These are phyloP conservation scores for Lacerta agilis DNA, from an alignment of 2,797 vertebrate genomes.

Conservation along the genomic window DNA sequence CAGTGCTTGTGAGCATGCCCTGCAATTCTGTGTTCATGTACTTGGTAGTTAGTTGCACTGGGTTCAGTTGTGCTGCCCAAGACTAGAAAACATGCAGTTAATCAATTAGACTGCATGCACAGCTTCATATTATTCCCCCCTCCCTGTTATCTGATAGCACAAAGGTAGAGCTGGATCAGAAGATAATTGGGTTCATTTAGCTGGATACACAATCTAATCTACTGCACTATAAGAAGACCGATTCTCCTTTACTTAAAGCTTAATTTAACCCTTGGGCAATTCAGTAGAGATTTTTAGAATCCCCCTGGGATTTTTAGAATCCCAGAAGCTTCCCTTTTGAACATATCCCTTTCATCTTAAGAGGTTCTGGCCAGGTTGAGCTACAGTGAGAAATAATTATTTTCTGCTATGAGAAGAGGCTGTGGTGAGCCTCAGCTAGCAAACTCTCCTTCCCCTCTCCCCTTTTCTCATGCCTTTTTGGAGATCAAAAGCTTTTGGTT, in stretches of 20 bases:
- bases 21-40: neutral
- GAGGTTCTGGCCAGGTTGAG: neutral
- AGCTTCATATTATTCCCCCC: neutral
- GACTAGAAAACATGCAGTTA: neutral
- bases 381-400: neutral
- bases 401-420: neutral
- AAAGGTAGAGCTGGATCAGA: neutral
- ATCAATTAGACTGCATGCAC: neutral
- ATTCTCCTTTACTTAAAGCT: neutral
- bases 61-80: neutral
- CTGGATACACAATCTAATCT: neutral
- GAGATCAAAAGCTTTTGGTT: neutral
- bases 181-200: neutral
- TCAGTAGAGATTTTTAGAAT: neutral
- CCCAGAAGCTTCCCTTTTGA: neutral
- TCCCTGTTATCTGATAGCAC: neutral
- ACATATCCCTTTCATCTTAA: neutral
- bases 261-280: neutral
- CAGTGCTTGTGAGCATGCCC: too few relatives aligned
- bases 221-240: neutral
- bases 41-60: neutral
- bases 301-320: neutral
- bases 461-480: neutral
- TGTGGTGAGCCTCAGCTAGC: neutral
- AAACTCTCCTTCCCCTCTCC: neutral